Base-by-base conservation (phyloP, 2,113 vertebrate species). In the Colistium nudipinnis region DNA sequence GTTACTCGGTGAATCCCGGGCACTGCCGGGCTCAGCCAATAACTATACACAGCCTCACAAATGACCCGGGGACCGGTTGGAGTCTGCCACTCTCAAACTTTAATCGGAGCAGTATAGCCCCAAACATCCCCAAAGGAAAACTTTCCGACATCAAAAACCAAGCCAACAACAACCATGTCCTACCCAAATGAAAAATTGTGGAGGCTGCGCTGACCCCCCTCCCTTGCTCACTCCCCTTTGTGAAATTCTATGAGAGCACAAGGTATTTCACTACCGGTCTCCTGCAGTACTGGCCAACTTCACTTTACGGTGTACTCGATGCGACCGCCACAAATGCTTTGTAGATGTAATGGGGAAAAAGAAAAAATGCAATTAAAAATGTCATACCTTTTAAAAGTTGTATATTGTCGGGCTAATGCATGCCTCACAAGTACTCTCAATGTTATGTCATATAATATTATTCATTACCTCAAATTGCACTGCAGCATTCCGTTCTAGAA, bases 161-260 rank as follows among this genome's bases (percentile, higher is more conserved):
- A 76, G 70, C 62, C 71, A 73, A 84, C 56, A 81, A 79, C 71
- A 79, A 85, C 65, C 44, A 73, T 62, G 75, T 84, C 72, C 66
- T 54, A 73, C 65, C 36, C 31, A 67, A 77, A 90, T 80, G 71
- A 86, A 81, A 87, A 81, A 84, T 76, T 70, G 76, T 78, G 82
- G 43, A 65, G 72, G 19, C n/a, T n/a, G n/a, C n/a, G n/a, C n/a
- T n/a, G 35, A 33, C 61, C 3, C 25, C 43, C 33, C 27, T 16
- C 22, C n/a, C 22, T 36, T 33, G 28, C 47, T 69, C 55, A 67
- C 57, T 48, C 63, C 70, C 54, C 28, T 73, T 35, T 83, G 57
- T 79, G 76, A 66, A 85, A 63, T 82, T 38, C 81, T 48, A 66
- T 25, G 41, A 39, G 62, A 60, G 69, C 16, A 67, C 59, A 62